phyloP scores from a whole-genome alignment of 2,888 invertebrate species.

The Fragum fragum region DNA sequence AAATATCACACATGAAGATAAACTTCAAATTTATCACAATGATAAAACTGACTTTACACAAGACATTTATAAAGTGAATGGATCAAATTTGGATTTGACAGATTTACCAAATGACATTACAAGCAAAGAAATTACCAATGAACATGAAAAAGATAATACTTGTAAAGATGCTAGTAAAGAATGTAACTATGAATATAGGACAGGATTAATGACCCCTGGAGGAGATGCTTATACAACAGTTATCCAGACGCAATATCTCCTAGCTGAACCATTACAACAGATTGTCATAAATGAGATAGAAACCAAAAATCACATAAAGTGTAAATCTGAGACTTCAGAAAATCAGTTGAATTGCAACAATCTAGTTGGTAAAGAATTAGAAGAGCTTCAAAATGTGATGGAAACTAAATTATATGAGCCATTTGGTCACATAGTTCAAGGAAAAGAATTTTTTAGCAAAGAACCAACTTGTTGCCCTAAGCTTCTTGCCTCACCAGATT shows the following conservation, averaged over 20 bases:
- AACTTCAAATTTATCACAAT: neutral
- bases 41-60: neutral
- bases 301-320: neutral
- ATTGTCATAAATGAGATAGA: neutral
- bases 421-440: neutral
- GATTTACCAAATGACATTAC: neutral
- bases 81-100: neutral
- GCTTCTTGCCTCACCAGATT: neutral
- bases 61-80: neutral
- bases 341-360: neutral
- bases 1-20: neutral
- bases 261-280: neutral
- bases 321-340: neutral
- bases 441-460: constrained; percentile 1
- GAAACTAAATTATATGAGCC: neutral
- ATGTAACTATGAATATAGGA: neutral
- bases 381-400: neutral
- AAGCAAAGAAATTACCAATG: neutral
- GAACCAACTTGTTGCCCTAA: neutral
- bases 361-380: no score
- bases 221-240: constrained; percentile 29
- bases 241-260: neutral
- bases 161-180: neutral
- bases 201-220: constrained; percentile 36
- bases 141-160: neutral